Base-by-base conservation (phyloP, 2,797 vertebrate species). In the Tamandua tetradactyla region DNA sequence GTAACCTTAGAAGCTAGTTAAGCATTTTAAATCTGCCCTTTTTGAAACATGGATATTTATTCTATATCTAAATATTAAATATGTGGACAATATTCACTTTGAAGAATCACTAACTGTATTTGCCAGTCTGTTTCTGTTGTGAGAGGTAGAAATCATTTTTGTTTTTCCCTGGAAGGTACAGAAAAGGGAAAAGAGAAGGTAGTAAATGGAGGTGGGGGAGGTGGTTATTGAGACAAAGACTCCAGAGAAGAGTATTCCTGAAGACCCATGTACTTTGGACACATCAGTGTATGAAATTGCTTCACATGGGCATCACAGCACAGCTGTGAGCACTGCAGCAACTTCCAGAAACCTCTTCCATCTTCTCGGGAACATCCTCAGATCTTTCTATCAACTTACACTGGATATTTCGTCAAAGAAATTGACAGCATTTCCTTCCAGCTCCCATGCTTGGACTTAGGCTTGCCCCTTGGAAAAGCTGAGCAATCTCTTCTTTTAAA, bases 1-100 rank as follows among this genome's bases (percentile, higher is more conserved):
- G 79, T 87, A 94, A 74, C 44, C 82, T 75, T 90, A 84, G 94
- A 91, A 96, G 52, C 71, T 92, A 94, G 62, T 22, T 91, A 94
- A 95, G 52, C 62, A 87, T 91, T 93, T 91, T 71, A 95, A 94
- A 87, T 91, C 76, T 78, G 78, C 7, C 52, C 75, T 87, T 95
- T 92, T 55, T 3, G 71, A 62, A 75, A 93, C 71, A 20, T 17
- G 9, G 25, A 87, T 78, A 78, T 75, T 57, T 62, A 81, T 84
- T 84, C 66, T 86, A 30, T 92, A 27, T 20, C 32, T 95, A 85
- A 95, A 92, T 62, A 74, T 62, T 91, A 93, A 93, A 61, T 85
- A 61, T 94, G 84, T 94, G 52, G 27, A 84, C 30, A 72, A 69
- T 78, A 55, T 42, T 92, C 23, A 74, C 0, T 49, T 40, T 86